Evolutionary conservation across 1,140 invertebrate genomes (phyloP).

Genomic region (Atta colombica): DNA sequence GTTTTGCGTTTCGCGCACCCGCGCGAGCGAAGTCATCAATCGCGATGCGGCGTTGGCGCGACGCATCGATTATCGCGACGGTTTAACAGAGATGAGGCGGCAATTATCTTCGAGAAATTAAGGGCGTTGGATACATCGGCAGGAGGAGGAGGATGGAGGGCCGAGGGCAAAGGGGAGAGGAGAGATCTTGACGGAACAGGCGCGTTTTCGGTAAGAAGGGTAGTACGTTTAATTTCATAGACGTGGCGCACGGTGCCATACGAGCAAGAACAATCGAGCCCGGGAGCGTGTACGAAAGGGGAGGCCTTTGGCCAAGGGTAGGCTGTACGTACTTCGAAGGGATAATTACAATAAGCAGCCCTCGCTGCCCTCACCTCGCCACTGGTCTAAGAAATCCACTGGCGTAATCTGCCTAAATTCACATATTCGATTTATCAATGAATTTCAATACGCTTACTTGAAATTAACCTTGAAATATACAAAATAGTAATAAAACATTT

Average conservation of each 20-base stretch:
- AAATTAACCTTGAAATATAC: background rate
- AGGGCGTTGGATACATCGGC: conserved; percentile 68
- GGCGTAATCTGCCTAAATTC: conserved; percentile 68
- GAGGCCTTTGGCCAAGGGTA: conserved; percentile 70
- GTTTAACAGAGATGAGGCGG: conserved; percentile 69
- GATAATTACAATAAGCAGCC: conserved; percentile 79
- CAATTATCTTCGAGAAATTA: conserved; percentile 77
- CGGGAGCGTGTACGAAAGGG: conserved; percentile 73
- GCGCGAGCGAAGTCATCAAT: conserved; percentile 64
- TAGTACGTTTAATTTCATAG: conserved; percentile 78
- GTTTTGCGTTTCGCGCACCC: conserved; percentile 57
- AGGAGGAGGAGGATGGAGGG: background rate
- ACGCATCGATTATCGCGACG: conserved; percentile 60
- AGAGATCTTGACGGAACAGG: conserved; percentile 73
- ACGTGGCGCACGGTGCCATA: conserved; percentile 73
- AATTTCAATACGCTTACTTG: background rate
- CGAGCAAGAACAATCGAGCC: conserved; percentile 78
- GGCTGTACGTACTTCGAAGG: conserved; percentile 71
- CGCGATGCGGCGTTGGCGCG: conserved; percentile 46
- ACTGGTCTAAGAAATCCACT: conserved; percentile 75
- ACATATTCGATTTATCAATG: background rate
- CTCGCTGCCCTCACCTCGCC: conserved; percentile 72
- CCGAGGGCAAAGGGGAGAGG: conserved; percentile 28
- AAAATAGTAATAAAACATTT: background rate
- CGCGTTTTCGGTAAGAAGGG: conserved; percentile 76